Evolutionary conservation across 1,140 invertebrate species (phyloP).

Genomic region (Drosophila punjabiensis): DNA sequence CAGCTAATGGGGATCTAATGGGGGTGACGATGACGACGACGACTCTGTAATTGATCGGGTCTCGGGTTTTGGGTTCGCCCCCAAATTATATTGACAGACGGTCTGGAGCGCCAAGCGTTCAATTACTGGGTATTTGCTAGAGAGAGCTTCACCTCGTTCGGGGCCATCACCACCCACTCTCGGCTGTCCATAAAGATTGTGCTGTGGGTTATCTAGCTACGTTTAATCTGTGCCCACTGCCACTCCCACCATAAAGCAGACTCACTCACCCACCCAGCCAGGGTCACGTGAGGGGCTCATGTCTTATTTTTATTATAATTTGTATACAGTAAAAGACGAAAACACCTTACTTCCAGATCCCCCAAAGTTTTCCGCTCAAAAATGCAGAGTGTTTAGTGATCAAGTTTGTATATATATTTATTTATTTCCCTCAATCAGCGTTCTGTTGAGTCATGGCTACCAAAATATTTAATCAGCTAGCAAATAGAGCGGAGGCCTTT

Average conservation of each 20-base stretch:
- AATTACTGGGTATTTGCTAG: conserved; percentile 15
- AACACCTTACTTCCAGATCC: conserved; percentile 12
- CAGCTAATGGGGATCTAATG: conserved; percentile 43
- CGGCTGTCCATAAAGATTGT: conserved; percentile 49
- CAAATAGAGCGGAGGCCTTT: conserved; percentile 22
- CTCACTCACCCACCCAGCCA: conserved; percentile 1
- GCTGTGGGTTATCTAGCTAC: conserved; percentile 20
- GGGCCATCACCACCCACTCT: not conserved
- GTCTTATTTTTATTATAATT: conserved; percentile 39
- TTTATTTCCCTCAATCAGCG: conserved; percentile 26
- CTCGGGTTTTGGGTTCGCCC: conserved; percentile 10
- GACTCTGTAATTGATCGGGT: conserved; percentile 6
- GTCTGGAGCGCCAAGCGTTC: conserved; percentile 14
- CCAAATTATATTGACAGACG: conserved; percentile 40
- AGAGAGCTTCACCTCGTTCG: conserved; percentile 6
- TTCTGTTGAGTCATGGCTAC: conserved; percentile 40
- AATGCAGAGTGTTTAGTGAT: not conserved
- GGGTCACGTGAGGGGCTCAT: conserved; percentile 44
- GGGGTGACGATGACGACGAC: not conserved
- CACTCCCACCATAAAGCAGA: conserved; percentile 21
- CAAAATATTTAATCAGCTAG: conserved; percentile 39
- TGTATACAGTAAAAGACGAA: conserved; percentile 27
- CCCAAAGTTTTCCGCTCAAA: conserved; percentile 5
- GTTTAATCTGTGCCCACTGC: conserved; percentile 31
- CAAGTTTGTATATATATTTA: conserved; percentile 2